Evolutionary conservation across 1,140 invertebrate genomes (phyloP).

Genomic region (Bombus superbus): DNA sequence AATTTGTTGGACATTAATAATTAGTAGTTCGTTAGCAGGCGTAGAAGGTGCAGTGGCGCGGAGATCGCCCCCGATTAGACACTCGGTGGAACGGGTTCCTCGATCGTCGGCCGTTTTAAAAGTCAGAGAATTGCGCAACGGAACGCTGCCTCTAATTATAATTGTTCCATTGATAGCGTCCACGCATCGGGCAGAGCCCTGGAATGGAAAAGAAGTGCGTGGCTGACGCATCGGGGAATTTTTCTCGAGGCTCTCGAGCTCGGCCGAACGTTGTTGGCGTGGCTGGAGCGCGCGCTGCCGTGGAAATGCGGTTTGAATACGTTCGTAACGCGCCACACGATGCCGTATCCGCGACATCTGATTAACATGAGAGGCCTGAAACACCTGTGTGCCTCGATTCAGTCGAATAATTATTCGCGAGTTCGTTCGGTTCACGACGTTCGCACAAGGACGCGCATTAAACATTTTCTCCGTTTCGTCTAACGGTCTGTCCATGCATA

Average conservation of each 20-base stretch:
- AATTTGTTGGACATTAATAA: conserved; percentile 65
- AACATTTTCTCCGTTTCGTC: conserved; percentile 1
- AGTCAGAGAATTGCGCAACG: conserved; percentile 68
- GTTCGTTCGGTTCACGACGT: conserved; percentile 22
- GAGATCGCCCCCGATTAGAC: conserved; percentile 38
- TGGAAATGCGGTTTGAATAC: conserved; percentile 73
- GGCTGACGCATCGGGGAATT: conserved; percentile 60
- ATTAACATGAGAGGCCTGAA: conserved; percentile 80
- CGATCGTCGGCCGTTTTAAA: conserved; percentile 35
- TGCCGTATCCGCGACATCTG: conserved; percentile 65
- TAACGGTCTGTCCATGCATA: background rate
- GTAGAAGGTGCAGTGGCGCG: conserved; percentile 9
- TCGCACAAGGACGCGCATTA: conserved; percentile 40
- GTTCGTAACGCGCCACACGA: conserved; percentile 44
- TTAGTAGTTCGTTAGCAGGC: conserved; percentile 40
- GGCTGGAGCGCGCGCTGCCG: conserved; percentile 34
- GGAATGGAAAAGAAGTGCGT: conserved; percentile 47
- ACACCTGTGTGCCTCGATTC: conserved; percentile 73
- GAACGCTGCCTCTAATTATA: conserved; percentile 69
- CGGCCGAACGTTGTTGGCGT: conserved; percentile 67
- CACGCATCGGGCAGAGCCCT: conserved; percentile 39
- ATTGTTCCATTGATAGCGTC: conserved; percentile 69
- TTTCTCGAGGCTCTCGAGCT: conserved; percentile 60
- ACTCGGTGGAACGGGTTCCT: background rate
- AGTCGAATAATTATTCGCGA: conserved; percentile 61